Evolutionary conservation across 2,113 vertebrate genomes (phyloP).

Genomic region (Anoura caudifer): DNA sequence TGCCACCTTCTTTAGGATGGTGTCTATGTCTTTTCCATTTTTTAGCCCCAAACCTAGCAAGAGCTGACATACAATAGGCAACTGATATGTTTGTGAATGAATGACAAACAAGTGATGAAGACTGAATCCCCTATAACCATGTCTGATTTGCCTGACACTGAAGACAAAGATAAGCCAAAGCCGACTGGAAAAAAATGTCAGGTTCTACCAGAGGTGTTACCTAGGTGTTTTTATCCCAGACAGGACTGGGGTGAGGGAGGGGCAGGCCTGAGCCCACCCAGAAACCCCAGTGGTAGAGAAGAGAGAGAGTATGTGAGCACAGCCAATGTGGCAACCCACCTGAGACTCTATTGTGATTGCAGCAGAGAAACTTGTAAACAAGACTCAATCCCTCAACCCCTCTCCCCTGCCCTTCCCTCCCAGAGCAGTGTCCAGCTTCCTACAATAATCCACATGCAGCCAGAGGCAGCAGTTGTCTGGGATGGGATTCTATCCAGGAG

Average conservation of each 20-base stretch:
- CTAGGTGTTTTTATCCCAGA: neutral
- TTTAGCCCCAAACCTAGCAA: neutral
- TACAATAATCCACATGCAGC: neutral
- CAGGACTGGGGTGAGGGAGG: neutral
- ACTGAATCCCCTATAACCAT: neutral
- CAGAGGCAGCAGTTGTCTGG: neutral
- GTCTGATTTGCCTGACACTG: neutral
- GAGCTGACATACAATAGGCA: neutral
- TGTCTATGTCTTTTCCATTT: neutral
- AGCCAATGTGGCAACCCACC: neutral
- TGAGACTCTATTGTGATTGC: accelerated
- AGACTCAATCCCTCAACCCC: neutral
- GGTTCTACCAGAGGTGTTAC: neutral
- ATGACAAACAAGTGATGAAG: neutral
- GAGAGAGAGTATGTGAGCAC: neutral
- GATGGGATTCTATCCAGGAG: neutral
- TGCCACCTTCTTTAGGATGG: neutral
- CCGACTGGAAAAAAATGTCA: neutral
- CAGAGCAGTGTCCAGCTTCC: neutral
- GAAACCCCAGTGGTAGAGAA: neutral
- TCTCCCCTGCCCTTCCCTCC: neutral
- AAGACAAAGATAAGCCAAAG: neutral
- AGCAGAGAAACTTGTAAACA: neutral
- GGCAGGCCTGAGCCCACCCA: neutral
- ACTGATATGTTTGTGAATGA: neutral